Conservation (phyloP, 2,797 vertebrate genomes). For the Centropyge bicolor region DNA sequence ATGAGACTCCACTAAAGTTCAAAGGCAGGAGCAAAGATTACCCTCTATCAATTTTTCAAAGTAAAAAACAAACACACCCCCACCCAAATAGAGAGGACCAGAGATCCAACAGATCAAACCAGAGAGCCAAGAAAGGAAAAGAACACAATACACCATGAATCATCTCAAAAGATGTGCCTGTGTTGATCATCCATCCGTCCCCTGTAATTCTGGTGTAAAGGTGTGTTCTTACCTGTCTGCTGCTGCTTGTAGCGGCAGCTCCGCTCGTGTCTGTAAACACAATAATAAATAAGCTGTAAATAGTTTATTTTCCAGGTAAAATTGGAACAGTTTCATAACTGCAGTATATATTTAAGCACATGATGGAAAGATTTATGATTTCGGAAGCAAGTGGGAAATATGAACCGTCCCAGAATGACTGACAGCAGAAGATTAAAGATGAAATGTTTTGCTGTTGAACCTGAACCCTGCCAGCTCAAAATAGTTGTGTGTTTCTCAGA, state of each 20-base stretch:
- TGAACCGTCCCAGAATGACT: neutral
- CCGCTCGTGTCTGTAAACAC: slow-evolving; percentile 48
- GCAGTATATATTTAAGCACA: neutral
- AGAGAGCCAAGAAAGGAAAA: neutral
- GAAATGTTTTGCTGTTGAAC: neutral
- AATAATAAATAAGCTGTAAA: slow-evolving; percentile 4
- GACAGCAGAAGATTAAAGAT: slow-evolving; percentile 3
- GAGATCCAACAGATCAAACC: neutral
- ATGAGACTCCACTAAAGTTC: neutral
- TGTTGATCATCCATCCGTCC: neutral
- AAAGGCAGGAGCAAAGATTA: neutral
- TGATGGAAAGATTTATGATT: neutral
- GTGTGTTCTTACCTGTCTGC: slow-evolving; percentile 62
- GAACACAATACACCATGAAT: neutral
- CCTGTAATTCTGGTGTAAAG: neutral
- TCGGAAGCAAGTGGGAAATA: neutral
- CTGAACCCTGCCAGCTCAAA: no score
- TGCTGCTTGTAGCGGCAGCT: neutral
- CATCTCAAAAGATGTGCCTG: neutral
- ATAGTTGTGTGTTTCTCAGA: no score
- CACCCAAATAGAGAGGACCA: neutral
- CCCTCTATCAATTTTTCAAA: neutral
- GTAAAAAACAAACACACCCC: neutral
- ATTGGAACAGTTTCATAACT: neutral
- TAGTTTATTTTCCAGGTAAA: neutral